Conservation (phyloP, 2,113 vertebrate species). For the Delphinus delphis region DNA sequence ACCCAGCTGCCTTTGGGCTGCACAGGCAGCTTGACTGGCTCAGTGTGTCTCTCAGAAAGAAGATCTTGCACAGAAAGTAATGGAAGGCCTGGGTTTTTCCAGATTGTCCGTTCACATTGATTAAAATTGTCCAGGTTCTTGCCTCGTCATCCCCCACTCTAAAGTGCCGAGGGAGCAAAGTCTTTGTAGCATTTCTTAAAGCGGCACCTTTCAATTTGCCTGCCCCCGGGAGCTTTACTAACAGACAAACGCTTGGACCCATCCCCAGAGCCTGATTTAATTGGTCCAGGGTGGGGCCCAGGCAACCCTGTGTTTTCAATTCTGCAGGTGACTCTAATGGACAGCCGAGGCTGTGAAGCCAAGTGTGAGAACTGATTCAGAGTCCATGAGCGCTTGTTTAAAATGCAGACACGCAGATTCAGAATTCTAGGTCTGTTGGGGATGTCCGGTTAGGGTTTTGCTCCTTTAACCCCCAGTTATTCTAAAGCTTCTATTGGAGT, state of each 20-base stretch:
- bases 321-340: background rate
- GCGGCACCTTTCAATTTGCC: background rate
- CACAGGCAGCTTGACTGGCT: background rate
- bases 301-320: background rate
- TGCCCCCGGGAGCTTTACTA: background rate
- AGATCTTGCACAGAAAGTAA: conserved; percentile 1
- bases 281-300: background rate
- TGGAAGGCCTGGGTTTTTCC: background rate
- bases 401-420: background rate
- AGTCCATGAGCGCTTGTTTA: background rate
- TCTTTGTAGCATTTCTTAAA: background rate
- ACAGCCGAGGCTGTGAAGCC: background rate
- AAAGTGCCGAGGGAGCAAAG: background rate
- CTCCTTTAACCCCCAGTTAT: background rate
- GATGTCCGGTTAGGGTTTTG: background rate
- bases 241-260: too few relatives aligned
- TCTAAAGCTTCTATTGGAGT: background rate
- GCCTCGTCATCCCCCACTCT: background rate
- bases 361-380: background rate
- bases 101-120: background rate
- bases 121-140: conserved; percentile 10
- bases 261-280: background rate
- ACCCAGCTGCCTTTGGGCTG: background rate
- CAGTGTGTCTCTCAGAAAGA: background rate
- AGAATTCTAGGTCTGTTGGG: background rate